A percentile compares a stretch with the other conserved stretches of the same genome.
These are phyloP conservation scores for Aporrectodea caliginosa DNA, from an alignment of 1,140 invertebrate species.

Conservation along the genomic window DNA sequence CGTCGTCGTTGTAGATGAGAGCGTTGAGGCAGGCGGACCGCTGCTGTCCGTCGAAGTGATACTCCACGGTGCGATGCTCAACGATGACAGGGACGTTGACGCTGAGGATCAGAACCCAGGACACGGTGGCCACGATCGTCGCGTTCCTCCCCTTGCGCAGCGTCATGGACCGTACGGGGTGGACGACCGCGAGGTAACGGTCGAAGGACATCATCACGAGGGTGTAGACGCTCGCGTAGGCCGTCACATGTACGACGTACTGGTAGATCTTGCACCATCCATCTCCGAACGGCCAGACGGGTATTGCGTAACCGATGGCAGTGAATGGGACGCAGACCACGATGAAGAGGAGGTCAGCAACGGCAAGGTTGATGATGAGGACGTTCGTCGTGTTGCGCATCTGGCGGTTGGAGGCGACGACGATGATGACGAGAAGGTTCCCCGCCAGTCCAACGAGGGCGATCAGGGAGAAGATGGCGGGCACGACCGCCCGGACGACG, in stretches of 20 bases:
- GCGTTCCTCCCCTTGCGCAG: slow-evolving; percentile 81
- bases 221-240: slow-evolving; percentile 89
- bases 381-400: slow-evolving; percentile 74
- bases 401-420: slow-evolving; percentile 6
- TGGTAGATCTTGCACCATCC: too few relatives aligned
- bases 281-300: slow-evolving; percentile 80
- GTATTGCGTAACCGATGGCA: slow-evolving; percentile 53
- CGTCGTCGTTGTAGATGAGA: slow-evolving; percentile 33
- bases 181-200: too few relatives aligned
- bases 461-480: not conserved
- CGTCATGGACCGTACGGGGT: slow-evolving; percentile 85
- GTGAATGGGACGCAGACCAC: too few relatives aligned
- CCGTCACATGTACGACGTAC: slow-evolving; percentile 70
- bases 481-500: not conserved
- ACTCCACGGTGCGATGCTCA: slow-evolving; percentile 71
- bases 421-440: slow-evolving; percentile 5
- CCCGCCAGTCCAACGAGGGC: not conserved
- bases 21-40: slow-evolving; percentile 40
- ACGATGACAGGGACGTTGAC: slow-evolving; percentile 69
- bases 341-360: too few relatives aligned
- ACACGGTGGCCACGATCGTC: slow-evolving; percentile 63
- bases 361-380: slow-evolving; percentile 77
- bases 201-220: too few relatives aligned
- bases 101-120: slow-evolving; percentile 74
- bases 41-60: slow-evolving; percentile 62